Percentiles rank a stretch among this genome's conserved stretches.
These are phyloP conservation scores for Cranoglanis bouderius DNA, from an alignment of 2,113 vertebrate species.

Conservation along the genomic window DNA sequence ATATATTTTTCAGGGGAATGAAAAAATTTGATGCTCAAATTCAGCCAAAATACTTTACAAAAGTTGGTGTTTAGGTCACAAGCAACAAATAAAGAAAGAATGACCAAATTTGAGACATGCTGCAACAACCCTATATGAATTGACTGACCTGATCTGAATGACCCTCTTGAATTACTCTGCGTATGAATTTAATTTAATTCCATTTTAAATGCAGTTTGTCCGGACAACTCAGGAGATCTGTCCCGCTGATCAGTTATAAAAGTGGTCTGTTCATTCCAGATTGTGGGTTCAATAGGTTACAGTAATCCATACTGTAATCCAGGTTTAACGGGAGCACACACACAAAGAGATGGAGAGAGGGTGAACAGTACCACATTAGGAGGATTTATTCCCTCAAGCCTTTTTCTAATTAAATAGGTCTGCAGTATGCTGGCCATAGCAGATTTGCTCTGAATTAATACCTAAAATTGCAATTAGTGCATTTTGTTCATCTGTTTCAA, in stretches of 20 bases:
- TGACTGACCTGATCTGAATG: neutral
- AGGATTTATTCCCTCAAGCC: slow-evolving; percentile 33
- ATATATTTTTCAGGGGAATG: no score
- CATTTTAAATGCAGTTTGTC: neutral
- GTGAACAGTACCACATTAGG: slow-evolving; percentile 19
- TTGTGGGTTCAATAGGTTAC: neutral
- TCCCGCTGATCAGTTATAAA: neutral
- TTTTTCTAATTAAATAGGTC: slow-evolving; percentile 38
- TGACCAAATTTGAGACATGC: neutral
- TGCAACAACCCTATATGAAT: neutral
- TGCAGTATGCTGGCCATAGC: slow-evolving; percentile 21
- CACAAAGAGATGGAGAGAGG: neutral
- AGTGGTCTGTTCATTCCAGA: neutral
- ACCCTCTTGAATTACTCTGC: neutral
- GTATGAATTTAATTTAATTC: neutral
- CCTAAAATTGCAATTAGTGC: slow-evolving; percentile 19
- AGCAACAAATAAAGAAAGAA: neutral
- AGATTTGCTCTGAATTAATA: slow-evolving; percentile 27
- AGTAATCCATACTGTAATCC: slow-evolving; percentile 5
- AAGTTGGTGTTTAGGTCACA: neutral
- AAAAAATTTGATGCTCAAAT: neutral
- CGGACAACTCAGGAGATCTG: neutral
- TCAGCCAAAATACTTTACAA: neutral
- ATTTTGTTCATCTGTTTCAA: slow-evolving; percentile 35
- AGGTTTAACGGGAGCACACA: neutral